phyloP scores from a whole-genome alignment of 2,113 vertebrate genomes.

The Cinclus cinclus region DNA sequence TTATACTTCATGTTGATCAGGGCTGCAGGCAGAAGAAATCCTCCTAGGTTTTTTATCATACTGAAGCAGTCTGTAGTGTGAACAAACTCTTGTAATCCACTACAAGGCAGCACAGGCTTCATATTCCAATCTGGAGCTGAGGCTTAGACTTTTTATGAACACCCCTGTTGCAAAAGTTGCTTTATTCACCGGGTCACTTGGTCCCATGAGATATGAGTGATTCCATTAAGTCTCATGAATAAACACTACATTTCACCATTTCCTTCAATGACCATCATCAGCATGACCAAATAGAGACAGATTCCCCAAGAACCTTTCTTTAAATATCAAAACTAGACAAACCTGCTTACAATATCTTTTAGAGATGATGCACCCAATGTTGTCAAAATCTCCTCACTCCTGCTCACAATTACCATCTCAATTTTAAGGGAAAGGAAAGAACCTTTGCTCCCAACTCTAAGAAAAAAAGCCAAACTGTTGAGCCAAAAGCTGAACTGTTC shows the following conservation, averaged over 20 bases:
- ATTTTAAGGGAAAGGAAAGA: background rate
- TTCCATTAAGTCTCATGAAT: background rate
- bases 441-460: background rate
- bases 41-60: background rate
- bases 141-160: background rate
- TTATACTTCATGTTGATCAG: background rate
- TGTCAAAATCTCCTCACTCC: background rate
- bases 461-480: background rate
- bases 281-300: background rate
- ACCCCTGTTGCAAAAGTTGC: background rate
- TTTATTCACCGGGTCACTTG: background rate
- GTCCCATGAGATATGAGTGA: background rate
- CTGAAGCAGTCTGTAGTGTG: background rate
- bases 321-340: background rate
- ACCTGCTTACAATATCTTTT: background rate
- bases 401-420: background rate
- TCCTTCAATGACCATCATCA: background rate
- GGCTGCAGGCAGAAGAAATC: background rate
- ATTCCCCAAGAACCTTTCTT: background rate
- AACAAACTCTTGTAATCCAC: background rate
- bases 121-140: background rate
- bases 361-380: background rate
- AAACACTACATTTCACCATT: background rate
- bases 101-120: background rate
- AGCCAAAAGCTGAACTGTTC: background rate